A percentile compares a stretch with the other conserved stretches of the same genome.
These are phyloP conservation scores for Epizoanthus illoricatus DNA, from an alignment of 92 coral and sea anemone species.

Conservation along the genomic window DNA sequence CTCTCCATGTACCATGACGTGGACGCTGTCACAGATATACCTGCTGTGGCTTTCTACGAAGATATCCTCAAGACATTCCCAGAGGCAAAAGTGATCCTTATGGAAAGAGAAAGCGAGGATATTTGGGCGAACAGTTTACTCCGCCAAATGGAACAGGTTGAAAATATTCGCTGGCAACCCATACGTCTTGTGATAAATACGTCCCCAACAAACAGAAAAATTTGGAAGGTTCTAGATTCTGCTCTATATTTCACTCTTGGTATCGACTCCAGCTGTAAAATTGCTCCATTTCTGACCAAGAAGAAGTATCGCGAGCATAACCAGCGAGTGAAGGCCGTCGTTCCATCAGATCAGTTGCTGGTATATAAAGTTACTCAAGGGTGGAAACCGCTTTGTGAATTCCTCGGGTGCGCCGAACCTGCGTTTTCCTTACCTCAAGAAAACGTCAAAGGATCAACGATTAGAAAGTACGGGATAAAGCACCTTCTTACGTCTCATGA, in stretches of 20 bases:
- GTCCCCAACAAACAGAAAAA: neutral
- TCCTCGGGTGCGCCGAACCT: no score
- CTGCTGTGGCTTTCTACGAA: neutral
- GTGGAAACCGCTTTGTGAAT: neutral
- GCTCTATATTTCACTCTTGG: neutral
- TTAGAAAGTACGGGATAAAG: no score
- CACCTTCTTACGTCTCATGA: no score
- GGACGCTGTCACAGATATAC: neutral
- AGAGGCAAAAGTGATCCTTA: neutral
- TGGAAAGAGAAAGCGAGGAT: neutral
- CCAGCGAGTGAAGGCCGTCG: neutral
- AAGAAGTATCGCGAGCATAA: neutral
- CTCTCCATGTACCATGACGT: conserved; percentile 5
- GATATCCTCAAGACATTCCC: no score
- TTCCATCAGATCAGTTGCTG: neutral
- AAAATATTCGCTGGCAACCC: neutral
- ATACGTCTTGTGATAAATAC: neutral
- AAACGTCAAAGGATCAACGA: neutral
- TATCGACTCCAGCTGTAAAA: neutral
- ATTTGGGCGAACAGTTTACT: neutral
- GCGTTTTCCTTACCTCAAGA: no score
- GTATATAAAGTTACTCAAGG: neutral
- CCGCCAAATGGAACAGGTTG: neutral
- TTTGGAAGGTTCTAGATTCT: neutral
- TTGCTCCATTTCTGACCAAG: neutral